Evolutionary conservation across 2,888 invertebrate genomes (phyloP), one percentile per base, ranked within the genome.

Genomic region (Pheosia tremula): DNA sequence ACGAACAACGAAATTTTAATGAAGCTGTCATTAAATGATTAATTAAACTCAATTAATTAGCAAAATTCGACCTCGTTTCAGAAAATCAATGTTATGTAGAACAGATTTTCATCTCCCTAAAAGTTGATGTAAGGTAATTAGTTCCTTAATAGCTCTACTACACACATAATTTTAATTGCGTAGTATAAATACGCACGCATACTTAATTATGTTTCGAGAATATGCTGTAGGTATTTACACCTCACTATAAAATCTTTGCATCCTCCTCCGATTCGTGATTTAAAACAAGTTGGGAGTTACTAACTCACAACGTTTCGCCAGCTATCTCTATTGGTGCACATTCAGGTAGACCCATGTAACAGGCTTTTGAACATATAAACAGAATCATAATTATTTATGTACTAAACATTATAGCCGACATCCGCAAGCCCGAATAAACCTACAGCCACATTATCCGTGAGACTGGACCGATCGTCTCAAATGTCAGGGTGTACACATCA

Each of bases 401-500:
- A 24, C 24, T 24, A 3, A 41, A 3, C 3, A 41, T 47, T 10
- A 47, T 4, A 10, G 47, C 24, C 24, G 24, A 24, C 4, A n/a
- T 56, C 41, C 56, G 11, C 56, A 41, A 41, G 13, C 56, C 13
- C 9, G 6, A 39, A 38, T 69, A 63, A 62, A 65, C 56, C 57
- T 64, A 68, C 59, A 64, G 63, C 61, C 24, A 63, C 62, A 68
- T 68, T 73, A 74, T 74, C 72, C 73, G 63, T 74, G 70, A 58
- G 74, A 74, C 64, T 79, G 79, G 78, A 77, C 77, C 71, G 78
- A 77, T 77, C 70, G 62, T 75, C 79, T 79, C 69, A 88, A 90
- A 89, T 89, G 88, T 85, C 89, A 88, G 83, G 63, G 63, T 45
- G 60, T 71, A 67, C 72, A 80, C 77, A 74, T 79, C 79, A 81